Conservation (phyloP, 2,113 vertebrate genomes). For the Ancistrus triradiatus region DNA sequence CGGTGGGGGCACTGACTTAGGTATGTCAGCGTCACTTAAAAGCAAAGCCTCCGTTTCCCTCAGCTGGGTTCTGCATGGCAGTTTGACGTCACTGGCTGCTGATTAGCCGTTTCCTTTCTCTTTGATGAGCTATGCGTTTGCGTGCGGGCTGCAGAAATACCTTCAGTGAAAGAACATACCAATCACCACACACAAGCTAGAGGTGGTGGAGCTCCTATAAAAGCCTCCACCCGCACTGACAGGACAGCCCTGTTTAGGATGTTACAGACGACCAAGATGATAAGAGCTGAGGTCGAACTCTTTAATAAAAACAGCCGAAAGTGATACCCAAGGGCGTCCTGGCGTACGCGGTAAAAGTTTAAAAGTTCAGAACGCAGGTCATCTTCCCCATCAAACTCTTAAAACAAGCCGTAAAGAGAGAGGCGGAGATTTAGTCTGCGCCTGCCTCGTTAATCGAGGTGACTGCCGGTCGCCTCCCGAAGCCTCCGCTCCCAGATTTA, state of each 20-base stretch:
- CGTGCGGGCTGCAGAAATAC: no score
- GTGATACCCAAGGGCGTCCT: slow-evolving; percentile 40
- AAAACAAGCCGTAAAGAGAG: slow-evolving; percentile 36
- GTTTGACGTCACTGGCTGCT: slow-evolving; percentile 62
- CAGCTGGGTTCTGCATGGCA: slow-evolving; percentile 22
- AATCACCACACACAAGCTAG: no score
- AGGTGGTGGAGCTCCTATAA: no score
- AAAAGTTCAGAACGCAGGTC: slow-evolving; percentile 47
- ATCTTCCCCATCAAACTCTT: slow-evolving; percentile 43
- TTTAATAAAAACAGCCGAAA: slow-evolving; percentile 31
- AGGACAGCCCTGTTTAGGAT: background rate
- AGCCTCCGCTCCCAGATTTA: slow-evolving; percentile 64
- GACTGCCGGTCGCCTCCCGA: slow-evolving; percentile 51
- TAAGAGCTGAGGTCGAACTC: slow-evolving; percentile 13
- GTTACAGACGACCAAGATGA: background rate
- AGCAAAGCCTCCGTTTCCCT: background rate
- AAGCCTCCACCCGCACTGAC: no score
- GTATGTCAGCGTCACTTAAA: slow-evolving; percentile 16
- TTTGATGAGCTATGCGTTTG: no score
- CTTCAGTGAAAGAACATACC: no score
- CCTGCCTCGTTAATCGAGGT: slow-evolving; percentile 65
- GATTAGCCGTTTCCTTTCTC: slow-evolving; percentile 38
- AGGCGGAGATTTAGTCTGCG: slow-evolving; percentile 12
- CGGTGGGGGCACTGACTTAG: background rate
- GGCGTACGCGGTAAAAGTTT: slow-evolving; percentile 31